Evolutionary conservation across 2,888 invertebrate species (phyloP).

Genomic region (Dryobotodes eremita): DNA sequence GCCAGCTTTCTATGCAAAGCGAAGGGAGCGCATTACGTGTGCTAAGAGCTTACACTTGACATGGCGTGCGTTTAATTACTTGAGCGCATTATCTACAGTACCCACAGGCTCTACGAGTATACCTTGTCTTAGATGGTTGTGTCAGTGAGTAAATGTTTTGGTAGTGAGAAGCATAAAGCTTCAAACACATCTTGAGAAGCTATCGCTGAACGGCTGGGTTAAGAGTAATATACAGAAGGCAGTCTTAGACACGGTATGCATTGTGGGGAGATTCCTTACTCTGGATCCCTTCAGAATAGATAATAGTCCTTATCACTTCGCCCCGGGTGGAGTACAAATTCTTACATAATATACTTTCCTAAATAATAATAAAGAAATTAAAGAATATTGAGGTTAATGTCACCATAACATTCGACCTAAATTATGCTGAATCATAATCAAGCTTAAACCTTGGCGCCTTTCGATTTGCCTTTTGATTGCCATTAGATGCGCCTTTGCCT

Average conservation of each 20-base stretch:
- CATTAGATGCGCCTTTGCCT: not conserved
- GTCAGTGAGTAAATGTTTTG: not conserved
- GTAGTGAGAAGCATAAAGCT: not conserved
- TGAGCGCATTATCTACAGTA: not conserved
- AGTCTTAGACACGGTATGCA: not conserved
- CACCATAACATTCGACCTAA: slow-evolving; percentile 15
- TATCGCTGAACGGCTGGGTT: not conserved
- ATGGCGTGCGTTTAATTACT: slow-evolving; percentile 5
- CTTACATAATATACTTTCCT: not conserved
- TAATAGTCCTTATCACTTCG: not conserved
- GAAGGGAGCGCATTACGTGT: slow-evolving; percentile 43
- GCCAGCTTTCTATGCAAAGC: slow-evolving; percentile 61
- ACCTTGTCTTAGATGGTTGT: not conserved
- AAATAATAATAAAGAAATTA: not conserved
- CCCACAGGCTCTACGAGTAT: not conserved
- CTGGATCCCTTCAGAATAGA: not conserved
- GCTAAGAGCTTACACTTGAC: slow-evolving; percentile 41
- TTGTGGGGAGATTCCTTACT: too few relatives aligned
- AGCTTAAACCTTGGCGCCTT: slow-evolving; percentile 12
- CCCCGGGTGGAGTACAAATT: not conserved
- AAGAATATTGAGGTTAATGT: not conserved
- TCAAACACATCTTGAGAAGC: not conserved
- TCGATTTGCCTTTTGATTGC: slow-evolving; percentile 1
- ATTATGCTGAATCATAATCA: slow-evolving; percentile 12
- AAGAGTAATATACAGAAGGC: too few relatives aligned